Base-by-base conservation (phyloP, 2,888 invertebrate species). In the Poecilus cupreus region DNA sequence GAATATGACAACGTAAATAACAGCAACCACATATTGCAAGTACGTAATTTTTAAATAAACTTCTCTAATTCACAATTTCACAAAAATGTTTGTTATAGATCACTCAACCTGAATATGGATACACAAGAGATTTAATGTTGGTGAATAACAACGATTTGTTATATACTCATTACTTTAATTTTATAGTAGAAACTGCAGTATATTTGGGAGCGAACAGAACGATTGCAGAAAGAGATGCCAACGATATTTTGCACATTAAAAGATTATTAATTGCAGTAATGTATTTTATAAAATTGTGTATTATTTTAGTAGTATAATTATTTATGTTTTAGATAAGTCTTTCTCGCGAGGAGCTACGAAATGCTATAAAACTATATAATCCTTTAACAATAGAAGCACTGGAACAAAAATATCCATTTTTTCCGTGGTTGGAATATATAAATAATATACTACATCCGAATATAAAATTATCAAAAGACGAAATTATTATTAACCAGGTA, bases 291-390 rank as follows among this genome's bases (percentile, higher is more conserved):
- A 10, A 2, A 5, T 49, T 13, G 2, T 49, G 3, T 20, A 75
- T 57, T 54, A 77, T 75, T 57, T 54, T 11, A 13, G 18, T 54
- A 13, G 8, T 13, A 18, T 13, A 51, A 18, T 60, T 46, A 24
- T 24, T 60, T 18, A 22, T 80, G 79, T 82, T 84, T 87, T 13
- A 96, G 96, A 96, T 95, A 85, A 96, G 96, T 6, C 90, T 95
- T 87, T 96, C 97, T 2, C 93, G 94, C 85, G 98, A 98, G 88
- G 95, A 98, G 89, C 92, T 98, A 54, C 93, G 98, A 83, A 97
- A 98, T 88, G 96, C 96, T 6, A n/a, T 26, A n/a, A 60, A 60
- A 60, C 91, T 97, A 13, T 98, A 98, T 90, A 97, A 98, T 86
- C 95, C 96, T 5, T 96, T 96, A 93, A 95, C 95, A 0, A 90